Conservation (phyloP, 2,888 invertebrate genomes). For the Acleris sparsana region DNA sequence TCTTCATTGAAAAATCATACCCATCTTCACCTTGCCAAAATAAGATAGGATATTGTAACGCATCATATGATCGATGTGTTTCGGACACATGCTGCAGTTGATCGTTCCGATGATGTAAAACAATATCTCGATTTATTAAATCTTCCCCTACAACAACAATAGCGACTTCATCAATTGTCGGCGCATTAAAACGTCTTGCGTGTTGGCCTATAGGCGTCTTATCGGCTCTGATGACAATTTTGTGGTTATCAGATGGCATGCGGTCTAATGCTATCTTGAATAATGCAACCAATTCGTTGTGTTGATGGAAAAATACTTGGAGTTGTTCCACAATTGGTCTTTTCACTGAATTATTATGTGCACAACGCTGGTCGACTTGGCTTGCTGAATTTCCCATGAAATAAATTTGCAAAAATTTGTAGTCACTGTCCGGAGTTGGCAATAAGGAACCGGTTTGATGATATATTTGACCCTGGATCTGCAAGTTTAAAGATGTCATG, state of each 20-base stretch:
- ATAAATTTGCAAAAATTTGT: conserved; percentile 19
- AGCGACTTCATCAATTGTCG: conserved; percentile 46
- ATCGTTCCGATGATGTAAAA: conserved; percentile 49
- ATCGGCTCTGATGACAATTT: conserved; percentile 31
- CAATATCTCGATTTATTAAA: conserved; percentile 47
- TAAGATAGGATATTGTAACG: conserved; percentile 47
- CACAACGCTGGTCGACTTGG: conserved; percentile 18
- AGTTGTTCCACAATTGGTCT: conserved; percentile 45
- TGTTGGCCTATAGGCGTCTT: conserved; percentile 31
- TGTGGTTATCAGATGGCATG: conserved; percentile 30
- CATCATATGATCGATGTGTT: conserved; percentile 54
- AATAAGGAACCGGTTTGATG: too few relatives aligned
- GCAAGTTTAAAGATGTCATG: conserved; percentile 22
- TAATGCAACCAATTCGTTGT: conserved; percentile 40
- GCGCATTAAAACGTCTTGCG: conserved; percentile 35
- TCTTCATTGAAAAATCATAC: conserved; percentile 36
- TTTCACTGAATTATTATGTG: conserved; percentile 29
- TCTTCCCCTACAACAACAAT: conserved; percentile 45
- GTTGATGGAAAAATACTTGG: conserved; percentile 43
- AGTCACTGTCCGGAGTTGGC: conserved; percentile 24
- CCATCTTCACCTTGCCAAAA: conserved; percentile 47
- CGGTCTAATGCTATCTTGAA: conserved; percentile 35
- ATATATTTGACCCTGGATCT: too few relatives aligned
- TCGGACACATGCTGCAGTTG: conserved; percentile 41
- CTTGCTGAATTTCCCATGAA: conserved; percentile 21